Conservation (phyloP, 1,140 invertebrate genomes). For the Hylyphantes graminicola region DNA sequence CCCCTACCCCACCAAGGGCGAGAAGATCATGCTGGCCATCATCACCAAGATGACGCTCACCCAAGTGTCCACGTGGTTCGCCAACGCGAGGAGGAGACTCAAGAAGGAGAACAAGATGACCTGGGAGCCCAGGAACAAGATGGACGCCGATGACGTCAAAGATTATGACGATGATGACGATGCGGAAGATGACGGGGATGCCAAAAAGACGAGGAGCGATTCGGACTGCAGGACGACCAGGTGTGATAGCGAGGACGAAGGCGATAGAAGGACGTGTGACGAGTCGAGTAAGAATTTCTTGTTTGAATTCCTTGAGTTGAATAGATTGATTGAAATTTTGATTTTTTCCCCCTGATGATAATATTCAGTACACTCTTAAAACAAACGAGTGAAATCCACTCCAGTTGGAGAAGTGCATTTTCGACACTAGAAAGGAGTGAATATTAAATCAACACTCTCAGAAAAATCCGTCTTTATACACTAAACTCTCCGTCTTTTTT, state of each 20-base stretch:
- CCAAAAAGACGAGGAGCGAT: conserved; percentile 25
- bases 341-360: too few species aligned
- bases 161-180: conserved; percentile 67
- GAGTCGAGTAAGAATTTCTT: conserved; percentile 29
- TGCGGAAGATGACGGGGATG: conserved; percentile 30
- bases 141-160: conserved; percentile 64
- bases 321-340: background rate
- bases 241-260: conserved; percentile 52
- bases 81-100: conserved; percentile 71
- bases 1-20: conserved; percentile 74
- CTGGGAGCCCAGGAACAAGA: conserved; percentile 70
- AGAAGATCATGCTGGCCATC: conserved; percentile 74
- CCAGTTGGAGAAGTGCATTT: too few species aligned
- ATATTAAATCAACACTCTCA: too few species aligned
- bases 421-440: too few species aligned
- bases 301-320: background rate
- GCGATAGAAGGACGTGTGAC: conserved; percentile 31
- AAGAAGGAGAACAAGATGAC: conserved; percentile 76
- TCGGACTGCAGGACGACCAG: conserved; percentile 7
- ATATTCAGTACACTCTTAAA: too few species aligned
- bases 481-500: too few species aligned
- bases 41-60: conserved; percentile 75
- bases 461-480: too few species aligned
- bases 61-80: conserved; percentile 75
- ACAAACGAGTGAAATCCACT: too few species aligned